phyloP scores from a whole-genome alignment of 92 coral and sea anemone species.

The Montipora capitata region DNA sequence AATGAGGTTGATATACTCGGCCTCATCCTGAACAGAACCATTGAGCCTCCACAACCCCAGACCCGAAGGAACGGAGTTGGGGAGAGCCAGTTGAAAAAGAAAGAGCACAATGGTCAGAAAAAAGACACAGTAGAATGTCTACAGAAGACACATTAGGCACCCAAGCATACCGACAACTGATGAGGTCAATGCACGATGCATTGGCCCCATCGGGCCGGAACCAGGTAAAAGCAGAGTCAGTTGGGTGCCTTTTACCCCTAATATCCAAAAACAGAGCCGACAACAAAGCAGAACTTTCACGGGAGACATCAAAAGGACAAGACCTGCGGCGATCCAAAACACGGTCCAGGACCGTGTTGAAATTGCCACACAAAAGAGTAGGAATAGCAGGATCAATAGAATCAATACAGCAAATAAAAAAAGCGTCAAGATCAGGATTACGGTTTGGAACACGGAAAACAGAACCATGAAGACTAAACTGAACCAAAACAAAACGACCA shows the following conservation, averaged over 20 bases:
- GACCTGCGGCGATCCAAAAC: neutral
- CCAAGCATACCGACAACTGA: conserved; percentile 13
- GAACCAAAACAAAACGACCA: neutral
- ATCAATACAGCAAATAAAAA: no score
- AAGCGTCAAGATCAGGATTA: conserved; percentile 24
- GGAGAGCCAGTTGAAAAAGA: neutral
- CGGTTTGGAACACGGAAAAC: conserved; percentile 13
- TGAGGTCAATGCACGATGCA: conserved; percentile 30
- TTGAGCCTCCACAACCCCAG: no score
- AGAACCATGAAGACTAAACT: neutral
- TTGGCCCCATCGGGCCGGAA: neutral
- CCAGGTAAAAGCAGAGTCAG: neutral
- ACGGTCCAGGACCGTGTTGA: neutral
- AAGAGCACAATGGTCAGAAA: conserved; percentile 36
- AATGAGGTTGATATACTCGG: neutral
- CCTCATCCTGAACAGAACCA: no score
- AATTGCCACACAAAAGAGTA: neutral
- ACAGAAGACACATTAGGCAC: neutral
- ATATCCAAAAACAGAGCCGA: neutral
- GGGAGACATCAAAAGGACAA: neutral
- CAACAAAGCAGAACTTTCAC: neutral
- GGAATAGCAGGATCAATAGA: neutral
- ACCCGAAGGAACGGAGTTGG: neutral
- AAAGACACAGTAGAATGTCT: conserved; percentile 16
- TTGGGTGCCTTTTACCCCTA: conserved; percentile 38